These are phyloP conservation scores for Microchirus variegatus DNA, from an alignment of 2,797 vertebrate species.

Conservation along the genomic window DNA sequence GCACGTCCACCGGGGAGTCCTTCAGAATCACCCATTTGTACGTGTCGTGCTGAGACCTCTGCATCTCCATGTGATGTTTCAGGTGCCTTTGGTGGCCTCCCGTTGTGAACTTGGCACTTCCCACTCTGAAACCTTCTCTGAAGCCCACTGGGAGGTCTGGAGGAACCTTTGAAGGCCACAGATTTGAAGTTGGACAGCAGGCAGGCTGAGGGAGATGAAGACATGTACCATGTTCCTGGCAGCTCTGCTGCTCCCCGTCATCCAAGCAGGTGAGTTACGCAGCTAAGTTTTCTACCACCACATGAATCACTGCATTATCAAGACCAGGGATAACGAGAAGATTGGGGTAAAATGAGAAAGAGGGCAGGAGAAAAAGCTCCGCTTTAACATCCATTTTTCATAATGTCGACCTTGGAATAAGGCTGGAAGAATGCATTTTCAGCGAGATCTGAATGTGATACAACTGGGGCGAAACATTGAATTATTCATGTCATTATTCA, in stretches of 20 bases:
- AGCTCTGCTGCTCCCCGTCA: conserved; percentile 61
- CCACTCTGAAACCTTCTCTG: conserved; percentile 8
- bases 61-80: conserved; percentile 42
- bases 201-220: conserved; percentile 68
- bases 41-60: conserved; percentile 30
- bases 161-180: conserved; percentile 25
- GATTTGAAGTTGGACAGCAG: conserved; percentile 19
- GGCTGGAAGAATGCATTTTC: neutral
- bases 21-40: conserved; percentile 7
- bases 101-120: conserved; percentile 28
- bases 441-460: neutral
- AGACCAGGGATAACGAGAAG: neutral
- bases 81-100: conserved; percentile 61
- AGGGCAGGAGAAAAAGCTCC: neutral
- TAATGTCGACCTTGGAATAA: neutral
- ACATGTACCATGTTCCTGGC: conserved; percentile 47
- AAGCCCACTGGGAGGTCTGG: conserved; percentile 24
- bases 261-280: conserved; percentile 66
- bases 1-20: neutral
- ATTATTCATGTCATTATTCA: conserved; percentile 1
- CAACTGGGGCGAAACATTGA: neutral
- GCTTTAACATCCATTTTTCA: neutral
- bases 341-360: neutral
- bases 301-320: neutral
- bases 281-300: neutral